phyloP scores from a whole-genome alignment of 2,113 vertebrate species.

The Spermophilus dauricus region DNA sequence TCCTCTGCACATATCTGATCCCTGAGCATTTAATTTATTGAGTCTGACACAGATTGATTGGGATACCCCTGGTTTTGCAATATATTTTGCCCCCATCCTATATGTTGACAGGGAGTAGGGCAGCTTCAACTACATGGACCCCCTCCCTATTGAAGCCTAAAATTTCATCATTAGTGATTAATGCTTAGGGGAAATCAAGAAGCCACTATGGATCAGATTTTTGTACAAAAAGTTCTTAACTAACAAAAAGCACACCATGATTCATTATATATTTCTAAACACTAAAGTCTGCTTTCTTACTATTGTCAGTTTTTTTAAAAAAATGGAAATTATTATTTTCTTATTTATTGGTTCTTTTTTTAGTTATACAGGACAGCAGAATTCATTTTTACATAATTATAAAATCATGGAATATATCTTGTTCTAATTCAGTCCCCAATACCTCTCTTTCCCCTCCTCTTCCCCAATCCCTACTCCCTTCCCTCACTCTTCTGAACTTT shows the following conservation, averaged over 20 bases:
- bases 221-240: background rate
- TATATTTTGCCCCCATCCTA: background rate
- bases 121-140: background rate
- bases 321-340: background rate
- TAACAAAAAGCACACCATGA: background rate
- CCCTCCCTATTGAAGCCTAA: background rate
- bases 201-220: background rate
- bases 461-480: too few species aligned
- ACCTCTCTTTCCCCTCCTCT: too few species aligned
- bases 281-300: background rate
- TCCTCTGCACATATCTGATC: background rate
- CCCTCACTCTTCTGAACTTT: too few species aligned
- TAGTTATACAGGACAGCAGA: too few species aligned
- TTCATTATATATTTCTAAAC: conserved; percentile 2
- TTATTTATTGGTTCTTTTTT: too few species aligned
- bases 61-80: background rate
- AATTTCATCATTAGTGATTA: background rate
- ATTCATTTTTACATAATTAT: too few species aligned
- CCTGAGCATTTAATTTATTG: background rate
- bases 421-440: too few species aligned
- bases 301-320: background rate
- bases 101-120: background rate
- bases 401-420: too few species aligned
- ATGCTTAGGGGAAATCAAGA: background rate
- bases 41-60: background rate